A percentile compares a stretch with the other conserved stretches of the same genome.
Conservation (phyloP, 2,797 vertebrate species). For the Coregonus ussuriensis region DNA sequence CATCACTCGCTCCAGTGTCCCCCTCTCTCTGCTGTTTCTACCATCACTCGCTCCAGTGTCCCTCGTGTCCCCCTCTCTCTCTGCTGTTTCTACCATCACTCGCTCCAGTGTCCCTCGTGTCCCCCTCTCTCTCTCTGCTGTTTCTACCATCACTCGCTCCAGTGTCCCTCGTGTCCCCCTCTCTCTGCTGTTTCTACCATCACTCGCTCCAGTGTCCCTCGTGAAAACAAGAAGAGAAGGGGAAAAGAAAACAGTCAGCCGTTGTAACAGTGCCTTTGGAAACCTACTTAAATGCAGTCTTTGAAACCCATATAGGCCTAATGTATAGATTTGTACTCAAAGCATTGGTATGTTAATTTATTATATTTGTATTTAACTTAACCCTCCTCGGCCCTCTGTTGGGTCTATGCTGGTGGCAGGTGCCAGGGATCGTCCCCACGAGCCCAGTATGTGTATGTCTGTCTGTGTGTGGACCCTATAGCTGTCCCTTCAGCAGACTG, state of each 20-base stretch:
- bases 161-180: not conserved
- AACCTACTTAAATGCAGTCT: slow-evolving; percentile 79
- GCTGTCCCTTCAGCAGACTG: slow-evolving; percentile 21
- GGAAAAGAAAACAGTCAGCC: slow-evolving; percentile 68
- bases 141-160: not conserved
- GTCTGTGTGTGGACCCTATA: slow-evolving; percentile 32
- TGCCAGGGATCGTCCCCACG: slow-evolving; percentile 36
- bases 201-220: slow-evolving; percentile 38
- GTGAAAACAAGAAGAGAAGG: slow-evolving; percentile 54
- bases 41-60: slow-evolving; percentile 8
- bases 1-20: slow-evolving; percentile 30
- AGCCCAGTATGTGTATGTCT: slow-evolving; percentile 42
- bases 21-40: too few relatives aligned
- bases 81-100: not conserved
- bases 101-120: not conserved
- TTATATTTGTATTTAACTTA: slow-evolving; percentile 72
- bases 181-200: not conserved
- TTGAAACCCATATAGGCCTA: slow-evolving; percentile 73
- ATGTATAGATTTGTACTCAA: slow-evolving; percentile 75
- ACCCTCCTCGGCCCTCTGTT: slow-evolving; percentile 50
- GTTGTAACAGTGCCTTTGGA: slow-evolving; percentile 83
- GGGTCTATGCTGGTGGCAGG: slow-evolving; percentile 55
- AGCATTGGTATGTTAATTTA: slow-evolving; percentile 62
- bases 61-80: not conserved
- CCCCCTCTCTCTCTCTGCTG: not conserved